Conservation (phyloP, 2,113 vertebrate species). For the Hassar affinis region DNA sequence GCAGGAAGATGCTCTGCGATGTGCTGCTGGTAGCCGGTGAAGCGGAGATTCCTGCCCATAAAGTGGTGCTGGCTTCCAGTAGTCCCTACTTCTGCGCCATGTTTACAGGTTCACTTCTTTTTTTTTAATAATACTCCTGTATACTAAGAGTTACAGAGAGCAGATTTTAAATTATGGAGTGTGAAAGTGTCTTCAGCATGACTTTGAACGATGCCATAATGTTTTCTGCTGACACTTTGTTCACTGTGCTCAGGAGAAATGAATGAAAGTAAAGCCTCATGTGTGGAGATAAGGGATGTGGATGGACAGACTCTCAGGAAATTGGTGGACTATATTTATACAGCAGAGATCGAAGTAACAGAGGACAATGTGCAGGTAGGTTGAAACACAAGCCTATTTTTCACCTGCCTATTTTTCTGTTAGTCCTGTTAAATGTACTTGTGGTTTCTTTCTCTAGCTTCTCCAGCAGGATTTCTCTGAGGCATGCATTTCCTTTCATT, state of each 20-base stretch:
- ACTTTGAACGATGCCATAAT: neutral
- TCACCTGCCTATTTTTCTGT: neutral
- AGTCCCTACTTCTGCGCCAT: slow-evolving; percentile 97
- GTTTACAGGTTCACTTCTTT: slow-evolving; percentile 86
- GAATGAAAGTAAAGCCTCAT: slow-evolving; percentile 93
- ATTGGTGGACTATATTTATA: slow-evolving; percentile 95
- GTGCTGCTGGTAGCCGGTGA: slow-evolving; percentile 89
- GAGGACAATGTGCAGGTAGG: slow-evolving; percentile 94
- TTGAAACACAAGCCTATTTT: neutral
- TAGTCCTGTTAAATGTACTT: neutral
- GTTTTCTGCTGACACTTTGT: slow-evolving; percentile 10
- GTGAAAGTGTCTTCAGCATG: neutral
- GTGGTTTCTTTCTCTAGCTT: neutral
- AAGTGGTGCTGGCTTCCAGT: slow-evolving; percentile 89
- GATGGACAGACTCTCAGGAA: slow-evolving; percentile 87
- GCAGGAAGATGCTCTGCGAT: slow-evolving; percentile 92
- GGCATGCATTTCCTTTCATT: slow-evolving; percentile 85
- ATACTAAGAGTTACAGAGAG: neutral
- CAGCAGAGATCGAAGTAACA: slow-evolving; percentile 90
- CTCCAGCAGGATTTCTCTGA: slow-evolving; percentile 36
- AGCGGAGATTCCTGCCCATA: slow-evolving; percentile 88
- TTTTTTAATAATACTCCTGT: neutral
- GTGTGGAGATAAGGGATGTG: slow-evolving; percentile 91
- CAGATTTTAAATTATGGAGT: too few relatives aligned
- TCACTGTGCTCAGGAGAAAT: slow-evolving; percentile 82